A percentile compares a stretch with the other conserved stretches of the same genome.
These are phyloP conservation scores for Mythimna albipuncta DNA, from an alignment of 2,888 invertebrate genomes.

Conservation along the genomic window DNA sequence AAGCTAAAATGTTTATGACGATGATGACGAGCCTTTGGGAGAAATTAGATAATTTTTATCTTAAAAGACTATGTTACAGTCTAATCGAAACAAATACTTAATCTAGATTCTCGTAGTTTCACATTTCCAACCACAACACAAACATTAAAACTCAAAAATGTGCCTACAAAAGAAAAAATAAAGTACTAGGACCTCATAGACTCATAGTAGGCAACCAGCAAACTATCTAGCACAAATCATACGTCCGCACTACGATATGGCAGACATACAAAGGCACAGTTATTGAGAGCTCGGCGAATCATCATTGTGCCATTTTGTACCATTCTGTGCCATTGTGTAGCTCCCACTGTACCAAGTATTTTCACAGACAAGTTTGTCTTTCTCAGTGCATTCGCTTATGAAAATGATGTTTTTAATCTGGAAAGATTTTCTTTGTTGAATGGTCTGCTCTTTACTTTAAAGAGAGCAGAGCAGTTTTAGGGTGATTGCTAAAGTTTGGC, in stretches of 20 bases:
- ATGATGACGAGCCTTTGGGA: too few species aligned
- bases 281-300: conserved; percentile 58
- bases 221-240: conserved; percentile 52
- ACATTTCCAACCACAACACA: background rate
- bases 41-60: too few species aligned
- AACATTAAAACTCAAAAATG: background rate
- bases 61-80: too few species aligned
- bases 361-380: conserved; percentile 66
- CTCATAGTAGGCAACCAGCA: background rate
- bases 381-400: conserved; percentile 54
- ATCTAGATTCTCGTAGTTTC: too few species aligned
- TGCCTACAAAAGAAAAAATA: background rate
- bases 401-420: conserved; percentile 62
- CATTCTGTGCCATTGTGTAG: conserved; percentile 56
- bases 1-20: too few species aligned
- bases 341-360: conserved; percentile 63
- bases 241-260: conserved; percentile 25
- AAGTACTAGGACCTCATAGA: conserved; percentile 2
- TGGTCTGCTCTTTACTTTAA: conserved; percentile 9
- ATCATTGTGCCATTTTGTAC: conserved; percentile 63
- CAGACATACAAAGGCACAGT: conserved; percentile 56
- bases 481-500: conserved; percentile 36
- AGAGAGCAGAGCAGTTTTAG: too few species aligned
- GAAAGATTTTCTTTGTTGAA: conserved; percentile 44
- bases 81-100: too few species aligned